Evolutionary conservation across 2,888 invertebrate genomes (phyloP).

Genomic region (Craniophora ligustri): DNA sequence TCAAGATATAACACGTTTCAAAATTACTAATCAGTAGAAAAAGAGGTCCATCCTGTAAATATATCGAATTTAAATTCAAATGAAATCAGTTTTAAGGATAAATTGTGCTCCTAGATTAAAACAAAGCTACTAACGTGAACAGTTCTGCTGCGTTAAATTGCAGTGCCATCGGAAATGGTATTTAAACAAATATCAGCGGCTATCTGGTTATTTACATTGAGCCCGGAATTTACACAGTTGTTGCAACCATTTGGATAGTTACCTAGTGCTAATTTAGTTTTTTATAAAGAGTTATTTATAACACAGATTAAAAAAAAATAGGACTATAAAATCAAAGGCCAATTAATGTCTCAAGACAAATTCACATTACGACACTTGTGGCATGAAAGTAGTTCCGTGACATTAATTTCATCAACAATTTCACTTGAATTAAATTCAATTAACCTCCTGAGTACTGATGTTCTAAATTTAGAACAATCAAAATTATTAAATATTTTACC

Average conservation of each 20-base stretch:
- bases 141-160: constrained; percentile 16
- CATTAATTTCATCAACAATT: too few species aligned
- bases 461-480: too few species aligned
- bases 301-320: too few species aligned
- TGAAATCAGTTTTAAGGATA: not conserved
- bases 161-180: constrained; percentile 16
- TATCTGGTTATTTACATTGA: constrained; percentile 15
- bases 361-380: too few species aligned
- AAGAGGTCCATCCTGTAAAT: not conserved
- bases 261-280: not conserved
- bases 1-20: too few species aligned
- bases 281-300: too few species aligned
- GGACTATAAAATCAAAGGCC: too few species aligned
- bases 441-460: too few species aligned
- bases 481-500: too few species aligned
- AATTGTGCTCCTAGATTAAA: constrained; percentile 22
- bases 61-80: not conserved
- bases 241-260: constrained; percentile 2
- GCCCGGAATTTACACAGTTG: constrained; percentile 2
- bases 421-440: too few species aligned
- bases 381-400: too few species aligned
- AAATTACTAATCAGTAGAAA: not conserved
- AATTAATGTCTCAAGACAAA: too few species aligned
- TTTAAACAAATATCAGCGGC: constrained; percentile 22
- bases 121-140: constrained; percentile 24